These are phyloP conservation scores for Dasypus novemcinctus DNA, from an alignment of 2,113 vertebrate species.

Conservation along the genomic window DNA sequence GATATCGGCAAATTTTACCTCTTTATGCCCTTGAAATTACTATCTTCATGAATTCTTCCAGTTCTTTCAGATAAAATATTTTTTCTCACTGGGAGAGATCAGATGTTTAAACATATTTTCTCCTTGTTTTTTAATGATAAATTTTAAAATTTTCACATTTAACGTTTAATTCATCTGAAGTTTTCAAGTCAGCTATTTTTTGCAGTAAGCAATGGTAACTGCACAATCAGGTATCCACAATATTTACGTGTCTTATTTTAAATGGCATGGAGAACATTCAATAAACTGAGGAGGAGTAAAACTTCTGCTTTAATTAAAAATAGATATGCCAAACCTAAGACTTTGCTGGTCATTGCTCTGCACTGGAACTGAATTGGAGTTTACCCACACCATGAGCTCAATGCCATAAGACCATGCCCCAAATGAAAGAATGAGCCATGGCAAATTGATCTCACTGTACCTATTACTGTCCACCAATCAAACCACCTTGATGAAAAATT, in stretches of 20 bases:
- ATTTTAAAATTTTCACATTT: conserved; percentile 4
- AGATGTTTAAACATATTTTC: not conserved
- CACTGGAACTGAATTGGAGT: not conserved
- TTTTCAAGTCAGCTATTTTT: not conserved
- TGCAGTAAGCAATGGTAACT: not conserved
- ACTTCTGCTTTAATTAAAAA: not conserved
- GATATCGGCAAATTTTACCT: not conserved
- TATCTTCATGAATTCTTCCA: conserved; percentile 15
- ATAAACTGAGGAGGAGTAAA: not conserved
- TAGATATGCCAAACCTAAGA: not conserved
- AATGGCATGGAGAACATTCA: not conserved
- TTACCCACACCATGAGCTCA: not conserved
- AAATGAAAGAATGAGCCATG: not conserved
- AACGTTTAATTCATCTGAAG: conserved; percentile 25
- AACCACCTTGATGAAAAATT: not conserved
- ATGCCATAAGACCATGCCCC: not conserved
- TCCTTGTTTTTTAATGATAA: not conserved
- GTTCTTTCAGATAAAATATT: not conserved
- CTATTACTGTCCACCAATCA: not conserved
- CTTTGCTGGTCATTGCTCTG: not conserved
- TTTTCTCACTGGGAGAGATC: not conserved
- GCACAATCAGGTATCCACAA: not conserved
- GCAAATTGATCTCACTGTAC: not conserved
- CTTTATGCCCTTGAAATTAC: not conserved
- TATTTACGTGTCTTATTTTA: not conserved